Evolutionary conservation across 2,113 vertebrate species (phyloP).

Genomic region (Australoheros scitulus): DNA sequence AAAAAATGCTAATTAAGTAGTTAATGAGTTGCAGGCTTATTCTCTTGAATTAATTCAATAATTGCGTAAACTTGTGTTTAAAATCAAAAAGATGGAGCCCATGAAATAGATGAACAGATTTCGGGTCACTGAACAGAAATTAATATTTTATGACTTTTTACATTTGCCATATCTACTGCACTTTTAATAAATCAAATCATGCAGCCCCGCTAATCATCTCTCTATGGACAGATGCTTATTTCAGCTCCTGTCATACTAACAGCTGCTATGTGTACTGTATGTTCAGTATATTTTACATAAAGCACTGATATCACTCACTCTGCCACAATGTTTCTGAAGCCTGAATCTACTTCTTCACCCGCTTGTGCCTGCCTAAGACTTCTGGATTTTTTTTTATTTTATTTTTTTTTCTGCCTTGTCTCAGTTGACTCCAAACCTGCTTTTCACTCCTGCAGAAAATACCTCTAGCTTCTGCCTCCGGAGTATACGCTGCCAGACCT

Average conservation of each 20-base stretch:
- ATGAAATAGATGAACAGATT: background rate
- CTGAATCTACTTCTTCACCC: background rate
- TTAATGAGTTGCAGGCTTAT: too few species aligned
- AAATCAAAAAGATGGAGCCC: background rate
- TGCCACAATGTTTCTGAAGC: slow-evolving; percentile 7
- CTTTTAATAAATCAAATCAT: background rate
- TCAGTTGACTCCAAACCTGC: background rate
- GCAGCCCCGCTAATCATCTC: background rate
- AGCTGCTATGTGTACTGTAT: background rate
- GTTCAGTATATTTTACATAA: background rate
- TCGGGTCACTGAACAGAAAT: background rate
- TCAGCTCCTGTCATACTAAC: background rate
- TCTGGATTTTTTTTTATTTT: background rate
- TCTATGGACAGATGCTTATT: background rate
- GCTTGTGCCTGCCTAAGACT: background rate
- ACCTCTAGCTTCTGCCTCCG: fast-evolving
- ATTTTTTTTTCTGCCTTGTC: too few species aligned
- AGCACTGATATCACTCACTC: background rate
- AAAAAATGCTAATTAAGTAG: too few species aligned
- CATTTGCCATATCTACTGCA: background rate
- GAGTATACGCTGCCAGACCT: background rate
- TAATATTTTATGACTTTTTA: background rate
- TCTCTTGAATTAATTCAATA: too few species aligned
- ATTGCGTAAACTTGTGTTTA: too few species aligned
- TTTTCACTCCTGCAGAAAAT: background rate